These are phyloP conservation scores for Palythoa caribaeorum DNA, from an alignment of 92 coral and sea anemone species.

Conservation along the genomic window DNA sequence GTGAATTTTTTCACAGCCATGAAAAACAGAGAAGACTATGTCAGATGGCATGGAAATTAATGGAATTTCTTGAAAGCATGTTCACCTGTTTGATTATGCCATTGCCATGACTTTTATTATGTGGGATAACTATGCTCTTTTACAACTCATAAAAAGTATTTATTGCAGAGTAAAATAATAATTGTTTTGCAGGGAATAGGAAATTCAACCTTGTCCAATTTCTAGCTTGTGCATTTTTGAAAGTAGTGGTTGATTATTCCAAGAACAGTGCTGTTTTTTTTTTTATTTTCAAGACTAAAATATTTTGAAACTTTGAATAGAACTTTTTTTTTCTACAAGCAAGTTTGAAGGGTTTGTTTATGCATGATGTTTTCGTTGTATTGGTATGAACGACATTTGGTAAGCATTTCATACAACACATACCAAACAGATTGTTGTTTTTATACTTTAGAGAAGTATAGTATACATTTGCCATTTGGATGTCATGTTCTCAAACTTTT, in stretches of 20 bases:
- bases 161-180: neutral
- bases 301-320: too few species aligned
- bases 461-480: too few species aligned
- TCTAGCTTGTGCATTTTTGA: neutral
- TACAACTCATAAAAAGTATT: too few species aligned
- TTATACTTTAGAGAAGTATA: too few species aligned
- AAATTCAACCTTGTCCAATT: neutral
- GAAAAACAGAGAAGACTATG: too few species aligned
- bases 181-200: neutral
- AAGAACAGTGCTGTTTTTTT: too few species aligned
- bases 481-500: too few species aligned
- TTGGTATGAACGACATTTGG: neutral
- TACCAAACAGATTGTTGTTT: neutral
- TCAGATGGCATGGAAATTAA: too few species aligned
- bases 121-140: too few species aligned
- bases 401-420: neutral
- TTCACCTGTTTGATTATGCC: neutral
- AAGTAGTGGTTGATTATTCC: neutral
- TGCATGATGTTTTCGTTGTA: neutral
- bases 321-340: neutral
- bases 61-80: neutral
- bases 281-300: neutral
- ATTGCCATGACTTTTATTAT: neutral
- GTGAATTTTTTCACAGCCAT: too few species aligned
- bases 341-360: neutral